Evolutionary conservation across 64 coral and sea anemone species (phyloP), one percentile per base, ranked within the genome.

Genomic region (Pachyseris speciosa): DNA sequence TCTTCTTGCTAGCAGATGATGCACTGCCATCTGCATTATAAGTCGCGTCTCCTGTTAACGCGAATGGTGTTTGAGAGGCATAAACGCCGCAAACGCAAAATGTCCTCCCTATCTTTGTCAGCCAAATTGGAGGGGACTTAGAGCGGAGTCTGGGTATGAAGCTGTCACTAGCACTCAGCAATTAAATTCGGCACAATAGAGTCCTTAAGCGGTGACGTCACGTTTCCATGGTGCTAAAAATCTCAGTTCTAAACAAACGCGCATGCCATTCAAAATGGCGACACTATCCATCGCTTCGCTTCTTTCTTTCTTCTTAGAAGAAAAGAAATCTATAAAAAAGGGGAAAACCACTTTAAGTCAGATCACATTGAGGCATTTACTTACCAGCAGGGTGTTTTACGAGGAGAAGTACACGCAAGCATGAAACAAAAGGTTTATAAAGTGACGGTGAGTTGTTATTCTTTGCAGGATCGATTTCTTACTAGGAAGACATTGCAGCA

Each of bases 341-440:
- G 36, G 27, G 27, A 69, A 69, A 69, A 37, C 66, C 66, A 32
- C 36, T 37, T 32, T 37, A 32, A 69, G 26, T 37, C 39, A 72
- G 33, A 72, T 43, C 69, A 37, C 32, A 72, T 22, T 34, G 0
- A 37, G 11, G 69, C 73, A 33, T 76, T 30, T 48, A 45, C 41
- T 33, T 76, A 48, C 4, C 48, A 43, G 41, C 48, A 80, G 16
- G 48, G 76, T 17, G 41, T 80, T 42, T 37, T 80, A 57, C 15
- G 76, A 58, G 76, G 76, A 58, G 47, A 37, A 22, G 76, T 55
- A n/a, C 76, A 80, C 29, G 76, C 76, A 57, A 80, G 76, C 39
- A 34, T 80, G 76, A 52, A 57, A 37, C 49, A 80, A 5, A 58
- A 80, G 49, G 29, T 59, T 20, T 80, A 80, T 37, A 69, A 69